phyloP scores from a whole-genome alignment of 1,140 invertebrate species.

The Drosophila ambigua region DNA sequence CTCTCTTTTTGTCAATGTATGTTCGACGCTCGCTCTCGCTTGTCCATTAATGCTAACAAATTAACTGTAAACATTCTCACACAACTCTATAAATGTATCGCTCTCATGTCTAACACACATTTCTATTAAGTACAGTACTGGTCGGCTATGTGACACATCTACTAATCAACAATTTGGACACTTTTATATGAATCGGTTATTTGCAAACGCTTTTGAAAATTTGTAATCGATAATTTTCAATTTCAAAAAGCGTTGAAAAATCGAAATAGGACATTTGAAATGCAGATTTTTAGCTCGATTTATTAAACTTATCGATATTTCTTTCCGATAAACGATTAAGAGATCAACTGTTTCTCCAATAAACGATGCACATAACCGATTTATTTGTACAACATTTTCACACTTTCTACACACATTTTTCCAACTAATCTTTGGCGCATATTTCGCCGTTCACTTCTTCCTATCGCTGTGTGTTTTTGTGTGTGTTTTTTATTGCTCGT shows the following conservation, averaged over 20 bases:
- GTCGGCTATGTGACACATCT: too few species aligned
- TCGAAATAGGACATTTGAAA: too few species aligned
- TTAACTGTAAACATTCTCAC: slow-evolving; percentile 2
- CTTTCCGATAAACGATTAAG: too few species aligned
- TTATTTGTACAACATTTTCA: slow-evolving; percentile 16
- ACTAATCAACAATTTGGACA: too few species aligned
- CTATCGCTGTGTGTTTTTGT: slow-evolving; percentile 47
- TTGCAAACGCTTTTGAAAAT: too few species aligned
- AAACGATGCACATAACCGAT: slow-evolving; percentile 19
- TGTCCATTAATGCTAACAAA: slow-evolving; percentile 6
- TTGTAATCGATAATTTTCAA: not conserved
- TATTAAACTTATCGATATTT: too few species aligned
- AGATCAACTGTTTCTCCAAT: slow-evolving; percentile 12
- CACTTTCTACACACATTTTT: slow-evolving; percentile 27
- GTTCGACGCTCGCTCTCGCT: slow-evolving; percentile 8
- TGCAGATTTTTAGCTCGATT: too few species aligned
- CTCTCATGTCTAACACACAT: not conserved
- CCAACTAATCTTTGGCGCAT: slow-evolving; percentile 41
- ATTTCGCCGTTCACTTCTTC: slow-evolving; percentile 1
- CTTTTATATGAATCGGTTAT: too few species aligned
- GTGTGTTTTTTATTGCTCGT: slow-evolving; percentile 23
- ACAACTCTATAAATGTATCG: not conserved
- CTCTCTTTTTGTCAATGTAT: not conserved
- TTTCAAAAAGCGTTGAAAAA: not conserved
- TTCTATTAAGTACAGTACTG: too few species aligned